A percentile compares a stretch with the other conserved stretches of the same genome.
phyloP scores from a whole-genome alignment of 2,113 vertebrate genomes.

The Nicator chloris region DNA sequence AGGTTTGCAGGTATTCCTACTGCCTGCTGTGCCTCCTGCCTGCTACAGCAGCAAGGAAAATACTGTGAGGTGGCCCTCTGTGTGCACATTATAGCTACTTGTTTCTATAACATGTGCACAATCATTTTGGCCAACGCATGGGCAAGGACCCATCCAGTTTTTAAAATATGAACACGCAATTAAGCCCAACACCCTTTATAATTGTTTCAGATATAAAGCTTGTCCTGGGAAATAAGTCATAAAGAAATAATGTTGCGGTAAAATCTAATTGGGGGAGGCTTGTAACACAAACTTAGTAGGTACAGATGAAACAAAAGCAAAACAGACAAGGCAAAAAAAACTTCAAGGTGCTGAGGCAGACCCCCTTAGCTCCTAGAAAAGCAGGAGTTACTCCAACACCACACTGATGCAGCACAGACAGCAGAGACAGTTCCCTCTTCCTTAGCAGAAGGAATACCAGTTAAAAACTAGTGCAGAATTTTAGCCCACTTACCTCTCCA shows the following conservation, averaged over 20 bases:
- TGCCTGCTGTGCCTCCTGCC: background rate
- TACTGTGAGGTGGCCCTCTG: background rate
- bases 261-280: accelerated
- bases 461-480: background rate
- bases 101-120: background rate
- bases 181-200: background rate
- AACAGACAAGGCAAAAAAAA: background rate
- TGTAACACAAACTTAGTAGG: background rate
- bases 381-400: background rate
- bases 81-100: background rate
- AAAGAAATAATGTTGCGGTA: background rate
- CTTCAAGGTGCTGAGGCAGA: background rate
- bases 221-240: background rate
- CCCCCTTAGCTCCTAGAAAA: background rate
- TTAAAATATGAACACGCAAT: background rate
- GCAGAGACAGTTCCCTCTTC: background rate
- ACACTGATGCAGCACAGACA: accelerated
- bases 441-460: accelerated
- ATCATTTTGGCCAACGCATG: accelerated
- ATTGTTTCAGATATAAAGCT: background rate
- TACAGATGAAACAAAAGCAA: background rate
- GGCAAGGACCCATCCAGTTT: background rate
- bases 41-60: background rate
- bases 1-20: background rate
- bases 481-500: background rate